Evolutionary conservation across 1,140 invertebrate genomes (phyloP).

Genomic region (Drosophila azteca): DNA sequence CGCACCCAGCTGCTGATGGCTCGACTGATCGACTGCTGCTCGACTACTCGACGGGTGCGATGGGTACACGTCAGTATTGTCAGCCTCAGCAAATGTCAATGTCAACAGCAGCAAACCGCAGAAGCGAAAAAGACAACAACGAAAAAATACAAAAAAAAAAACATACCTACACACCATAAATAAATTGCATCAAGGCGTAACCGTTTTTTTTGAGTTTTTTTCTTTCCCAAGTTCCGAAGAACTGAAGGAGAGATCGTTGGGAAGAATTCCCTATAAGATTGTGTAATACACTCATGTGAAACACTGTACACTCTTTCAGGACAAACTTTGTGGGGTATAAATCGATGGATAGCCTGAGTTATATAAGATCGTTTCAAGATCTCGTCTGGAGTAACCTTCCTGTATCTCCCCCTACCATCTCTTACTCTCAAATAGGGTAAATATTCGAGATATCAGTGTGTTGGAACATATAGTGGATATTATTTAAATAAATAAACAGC

Average conservation of each 20-base stretch:
- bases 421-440: no score
- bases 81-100: slow-evolving; percentile 78
- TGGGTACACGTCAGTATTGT: slow-evolving; percentile 9
- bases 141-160: slow-evolving; percentile 10
- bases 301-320: no score
- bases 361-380: no score
- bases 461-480: slow-evolving; percentile 2
- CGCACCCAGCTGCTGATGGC: slow-evolving; percentile 7
- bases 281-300: neutral
- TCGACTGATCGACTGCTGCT: slow-evolving; percentile 3
- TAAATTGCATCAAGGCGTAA: slow-evolving; percentile 58
- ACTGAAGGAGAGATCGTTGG: neutral
- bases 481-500: slow-evolving; percentile 45
- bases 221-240: neutral
- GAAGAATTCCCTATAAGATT: no score
- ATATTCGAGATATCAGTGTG: neutral
- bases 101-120: slow-evolving; percentile 61
- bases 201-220: slow-evolving; percentile 25
- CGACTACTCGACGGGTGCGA: neutral
- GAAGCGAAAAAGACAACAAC: slow-evolving; percentile 33
- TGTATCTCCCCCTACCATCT: no score
- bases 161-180: slow-evolving; percentile 18
- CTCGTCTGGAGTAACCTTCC: no score
- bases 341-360: no score
- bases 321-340: no score